Conservation (phyloP, 2,113 vertebrate species). For the Cichladusa arquata region DNA sequence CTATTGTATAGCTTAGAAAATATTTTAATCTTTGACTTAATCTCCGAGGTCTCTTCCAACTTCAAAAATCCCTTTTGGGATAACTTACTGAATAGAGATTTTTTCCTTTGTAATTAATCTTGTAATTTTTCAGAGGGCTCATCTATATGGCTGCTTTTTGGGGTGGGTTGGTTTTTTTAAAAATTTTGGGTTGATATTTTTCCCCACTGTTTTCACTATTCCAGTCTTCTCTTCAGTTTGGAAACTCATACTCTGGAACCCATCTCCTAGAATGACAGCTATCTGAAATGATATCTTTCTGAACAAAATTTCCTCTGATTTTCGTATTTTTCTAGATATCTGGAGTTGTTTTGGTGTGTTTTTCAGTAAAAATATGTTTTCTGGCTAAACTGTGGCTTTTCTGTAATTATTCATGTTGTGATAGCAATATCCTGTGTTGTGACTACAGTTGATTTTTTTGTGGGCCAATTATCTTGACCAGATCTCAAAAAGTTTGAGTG, state of each 20-base stretch:
- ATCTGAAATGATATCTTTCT: neutral
- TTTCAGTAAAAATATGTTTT: neutral
- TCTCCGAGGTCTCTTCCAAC: neutral
- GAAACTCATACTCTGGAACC: neutral
- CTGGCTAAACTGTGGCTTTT: neutral
- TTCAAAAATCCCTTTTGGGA: neutral
- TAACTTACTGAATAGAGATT: neutral
- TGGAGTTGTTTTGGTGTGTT: neutral
- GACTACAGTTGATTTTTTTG: neutral
- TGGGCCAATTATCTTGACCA: neutral
- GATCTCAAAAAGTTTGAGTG: neutral
- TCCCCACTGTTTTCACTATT: neutral
- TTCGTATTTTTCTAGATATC: neutral
- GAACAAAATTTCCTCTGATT: neutral
- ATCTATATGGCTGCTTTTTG: accelerated
- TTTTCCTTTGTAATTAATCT: neutral
- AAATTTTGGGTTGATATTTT: neutral
- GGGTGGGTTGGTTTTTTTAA: neutral
- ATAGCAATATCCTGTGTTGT: neutral
- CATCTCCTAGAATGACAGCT: neutral
- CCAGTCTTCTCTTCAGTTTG: conserved; percentile 15
- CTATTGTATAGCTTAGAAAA: neutral
- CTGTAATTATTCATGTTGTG: neutral
- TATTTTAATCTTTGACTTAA: neutral
- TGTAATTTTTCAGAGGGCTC: neutral